Evolutionary conservation across 2,888 invertebrate species (phyloP).

Genomic region (Julus scandinavius): DNA sequence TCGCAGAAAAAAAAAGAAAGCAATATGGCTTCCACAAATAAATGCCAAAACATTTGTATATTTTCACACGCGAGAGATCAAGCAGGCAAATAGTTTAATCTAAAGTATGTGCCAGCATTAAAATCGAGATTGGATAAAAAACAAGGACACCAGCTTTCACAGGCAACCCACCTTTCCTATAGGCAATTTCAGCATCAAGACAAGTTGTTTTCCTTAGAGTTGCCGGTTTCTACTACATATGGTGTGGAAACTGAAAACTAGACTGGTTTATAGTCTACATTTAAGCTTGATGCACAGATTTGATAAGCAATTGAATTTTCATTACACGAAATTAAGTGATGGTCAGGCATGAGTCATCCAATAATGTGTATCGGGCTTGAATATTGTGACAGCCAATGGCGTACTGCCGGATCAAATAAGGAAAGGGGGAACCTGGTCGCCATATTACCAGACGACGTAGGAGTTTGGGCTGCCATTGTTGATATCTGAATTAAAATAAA

Average conservation of each 20-base stretch:
- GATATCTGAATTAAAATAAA: no score
- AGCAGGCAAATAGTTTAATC: neutral
- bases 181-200: neutral
- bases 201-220: neutral
- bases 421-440: neutral
- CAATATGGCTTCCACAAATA: slow-evolving; percentile 4
- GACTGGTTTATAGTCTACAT: neutral
- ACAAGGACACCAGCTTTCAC: slow-evolving; percentile 4
- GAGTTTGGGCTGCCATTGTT: no score
- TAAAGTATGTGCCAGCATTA: neutral
- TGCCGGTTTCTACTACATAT: neutral
- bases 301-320: neutral
- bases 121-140: neutral
- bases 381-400: neutral
- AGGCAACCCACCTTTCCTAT: neutral
- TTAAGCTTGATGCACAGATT: neutral
- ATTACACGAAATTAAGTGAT: neutral
- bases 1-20: neutral
- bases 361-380: neutral
- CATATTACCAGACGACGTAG: neutral
- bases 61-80: neutral
- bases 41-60: neutral
- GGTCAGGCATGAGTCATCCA: neutral
- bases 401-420: neutral
- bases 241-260: neutral